Evolutionary conservation across 2,113 vertebrate genomes (phyloP).

Genomic region (Hyperopisus bebe): DNA sequence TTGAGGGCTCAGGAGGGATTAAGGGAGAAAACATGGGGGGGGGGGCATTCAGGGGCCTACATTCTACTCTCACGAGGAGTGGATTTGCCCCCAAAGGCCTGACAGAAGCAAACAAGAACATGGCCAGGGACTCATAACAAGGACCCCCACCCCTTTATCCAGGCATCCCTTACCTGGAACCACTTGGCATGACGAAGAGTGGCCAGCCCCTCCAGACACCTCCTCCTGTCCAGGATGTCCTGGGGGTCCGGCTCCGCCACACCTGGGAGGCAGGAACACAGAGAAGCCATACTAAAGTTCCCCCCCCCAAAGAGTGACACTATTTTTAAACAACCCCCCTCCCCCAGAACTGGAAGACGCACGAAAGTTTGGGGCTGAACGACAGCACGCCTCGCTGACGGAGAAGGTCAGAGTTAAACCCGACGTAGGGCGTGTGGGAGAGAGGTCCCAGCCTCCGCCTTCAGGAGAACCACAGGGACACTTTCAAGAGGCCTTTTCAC

Average conservation of each 20-base stretch:
- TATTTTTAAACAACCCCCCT: neutral
- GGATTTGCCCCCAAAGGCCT: neutral
- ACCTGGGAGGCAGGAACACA: slow-evolving; percentile 12
- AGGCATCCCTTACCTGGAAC: slow-evolving; percentile 67
- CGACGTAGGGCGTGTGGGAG: neutral
- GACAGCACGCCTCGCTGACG: neutral
- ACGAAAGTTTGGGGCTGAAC: neutral
- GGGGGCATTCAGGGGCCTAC: neutral
- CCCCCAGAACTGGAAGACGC: neutral
- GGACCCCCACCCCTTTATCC: neutral
- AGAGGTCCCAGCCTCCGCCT: neutral
- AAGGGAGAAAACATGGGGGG: neutral
- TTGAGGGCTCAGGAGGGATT: neutral
- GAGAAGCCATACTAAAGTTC: neutral
- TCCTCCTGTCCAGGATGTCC: slow-evolving; percentile 60
- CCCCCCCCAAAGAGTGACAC: neutral
- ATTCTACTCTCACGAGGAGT: neutral
- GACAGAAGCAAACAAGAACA: neutral
- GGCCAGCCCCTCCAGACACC: slow-evolving; percentile 68
- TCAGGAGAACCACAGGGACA: neutral
- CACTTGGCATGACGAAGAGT: slow-evolving; percentile 74
- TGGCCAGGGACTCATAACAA: neutral
- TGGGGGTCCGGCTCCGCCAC: slow-evolving; percentile 46
- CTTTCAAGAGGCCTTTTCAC: neutral
- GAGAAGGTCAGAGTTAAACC: neutral